phyloP scores from a whole-genome alignment of 2,888 invertebrate species.

The Gymnosoma rotundatum region DNA sequence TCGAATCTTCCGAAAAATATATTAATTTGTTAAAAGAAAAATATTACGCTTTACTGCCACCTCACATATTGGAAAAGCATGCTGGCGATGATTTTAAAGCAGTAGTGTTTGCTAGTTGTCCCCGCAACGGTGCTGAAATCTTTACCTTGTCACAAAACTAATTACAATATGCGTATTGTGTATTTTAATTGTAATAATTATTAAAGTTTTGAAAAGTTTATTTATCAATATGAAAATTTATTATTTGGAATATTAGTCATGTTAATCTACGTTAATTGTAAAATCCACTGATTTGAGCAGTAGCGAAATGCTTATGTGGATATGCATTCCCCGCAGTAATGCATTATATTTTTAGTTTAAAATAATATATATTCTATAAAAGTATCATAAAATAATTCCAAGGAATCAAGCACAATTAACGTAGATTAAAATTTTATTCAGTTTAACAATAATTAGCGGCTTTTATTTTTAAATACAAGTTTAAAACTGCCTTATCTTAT shows the following conservation, averaged over 20 bases:
- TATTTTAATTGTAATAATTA: no score
- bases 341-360: not conserved
- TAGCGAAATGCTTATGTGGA: no score
- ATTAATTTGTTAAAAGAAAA: constrained; percentile 87
- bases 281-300: no score
- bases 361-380: not conserved
- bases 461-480: no score
- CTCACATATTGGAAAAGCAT: constrained; percentile 81
- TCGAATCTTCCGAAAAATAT: constrained; percentile 86
- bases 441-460: no score
- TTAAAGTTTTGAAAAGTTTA: no score
- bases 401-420: not conserved
- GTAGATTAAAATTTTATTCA: no score
- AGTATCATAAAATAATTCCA: not conserved
- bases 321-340: no score
- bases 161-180: constrained; percentile 10
- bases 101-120: constrained; percentile 87
- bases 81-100: constrained; percentile 83
- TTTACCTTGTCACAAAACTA: constrained; percentile 29
- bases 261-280: no score
- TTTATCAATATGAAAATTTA: no score
- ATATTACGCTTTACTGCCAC: constrained; percentile 86
- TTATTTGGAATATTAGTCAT: not conserved
- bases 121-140: constrained; percentile 81
- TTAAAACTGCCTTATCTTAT: no score